Evolutionary conservation across 2,797 vertebrate species (phyloP).

Genomic region (Hyperoplus immaculatus): DNA sequence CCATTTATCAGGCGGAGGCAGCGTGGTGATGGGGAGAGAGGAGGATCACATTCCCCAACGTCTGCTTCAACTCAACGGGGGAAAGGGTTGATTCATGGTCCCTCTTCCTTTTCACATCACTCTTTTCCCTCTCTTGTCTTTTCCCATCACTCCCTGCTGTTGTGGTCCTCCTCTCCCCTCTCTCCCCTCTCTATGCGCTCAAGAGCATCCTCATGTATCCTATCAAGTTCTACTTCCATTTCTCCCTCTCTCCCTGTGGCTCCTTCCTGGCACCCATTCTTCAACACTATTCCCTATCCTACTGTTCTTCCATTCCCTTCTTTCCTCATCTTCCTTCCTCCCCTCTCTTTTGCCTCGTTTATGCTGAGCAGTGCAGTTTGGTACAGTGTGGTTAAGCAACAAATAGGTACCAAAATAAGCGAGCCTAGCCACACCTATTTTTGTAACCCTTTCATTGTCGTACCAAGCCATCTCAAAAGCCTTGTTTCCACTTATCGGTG

Average conservation of each 20-base stretch:
- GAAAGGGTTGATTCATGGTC: constrained; percentile 82
- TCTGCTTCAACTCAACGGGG: constrained; percentile 67
- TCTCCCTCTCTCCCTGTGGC: constrained; percentile 54
- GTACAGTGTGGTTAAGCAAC: too few relatives aligned
- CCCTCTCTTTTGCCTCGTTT: background rate
- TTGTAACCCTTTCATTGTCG: too few relatives aligned
- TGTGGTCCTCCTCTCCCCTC: constrained; percentile 54
- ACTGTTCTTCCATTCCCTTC: constrained; percentile 8
- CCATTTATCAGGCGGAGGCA: constrained; percentile 84
- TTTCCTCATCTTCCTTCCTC: background rate
- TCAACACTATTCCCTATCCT: constrained; percentile 48
- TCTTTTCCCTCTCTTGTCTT: constrained; percentile 68
- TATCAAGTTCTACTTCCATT: constrained; percentile 39
- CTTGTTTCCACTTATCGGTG: too few relatives aligned
- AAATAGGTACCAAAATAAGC: too few relatives aligned
- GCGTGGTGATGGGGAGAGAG: constrained; percentile 65
- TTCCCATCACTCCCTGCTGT: constrained; percentile 74
- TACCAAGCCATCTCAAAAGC: too few relatives aligned
- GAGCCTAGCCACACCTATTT: too few relatives aligned
- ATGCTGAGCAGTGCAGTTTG: too few relatives aligned
- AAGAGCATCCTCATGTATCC: constrained; percentile 55
- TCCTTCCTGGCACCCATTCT: constrained; percentile 47
- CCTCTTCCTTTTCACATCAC: constrained; percentile 71
- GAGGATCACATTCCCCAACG: constrained; percentile 75
- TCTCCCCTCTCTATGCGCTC: constrained; percentile 24